Conservation (phyloP, 2,113 vertebrate species). For the Oxygymnocypris stewartii region DNA sequence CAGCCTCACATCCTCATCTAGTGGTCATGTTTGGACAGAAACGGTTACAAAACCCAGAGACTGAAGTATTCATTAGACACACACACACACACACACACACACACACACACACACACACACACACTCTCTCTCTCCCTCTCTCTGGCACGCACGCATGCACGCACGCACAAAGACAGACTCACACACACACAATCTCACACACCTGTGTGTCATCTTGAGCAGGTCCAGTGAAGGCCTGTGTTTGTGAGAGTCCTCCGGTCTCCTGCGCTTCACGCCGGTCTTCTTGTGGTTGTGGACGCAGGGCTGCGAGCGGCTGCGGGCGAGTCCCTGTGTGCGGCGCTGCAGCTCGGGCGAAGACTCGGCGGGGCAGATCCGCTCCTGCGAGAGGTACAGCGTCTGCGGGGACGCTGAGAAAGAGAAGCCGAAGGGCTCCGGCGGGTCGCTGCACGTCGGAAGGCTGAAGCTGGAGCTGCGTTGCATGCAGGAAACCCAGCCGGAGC, state of each 20-base stretch:
- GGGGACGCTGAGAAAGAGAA: constrained; percentile 59
- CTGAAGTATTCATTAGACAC: too few relatives aligned
- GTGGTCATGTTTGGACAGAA: too few relatives aligned
- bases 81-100: too few relatives aligned
- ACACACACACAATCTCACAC: neutral
- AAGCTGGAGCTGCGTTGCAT: constrained; percentile 96
- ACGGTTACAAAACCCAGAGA: too few relatives aligned
- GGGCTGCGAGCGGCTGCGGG: constrained; percentile 89
- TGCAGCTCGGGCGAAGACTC: constrained; percentile 80
- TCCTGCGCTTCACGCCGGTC: constrained; percentile 84
- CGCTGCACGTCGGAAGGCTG: constrained; percentile 80
- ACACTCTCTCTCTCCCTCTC: too few relatives aligned
- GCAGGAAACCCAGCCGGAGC: constrained; percentile 61
- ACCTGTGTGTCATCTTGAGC: constrained; percentile 98
- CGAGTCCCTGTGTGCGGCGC: constrained; percentile 75
- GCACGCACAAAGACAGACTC: too few relatives aligned
- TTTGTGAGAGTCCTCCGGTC: constrained; percentile 83
- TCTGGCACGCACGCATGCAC: too few relatives aligned
- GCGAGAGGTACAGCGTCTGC: constrained; percentile 62
- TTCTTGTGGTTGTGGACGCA: constrained; percentile 92
- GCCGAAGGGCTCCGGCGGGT: constrained; percentile 70
- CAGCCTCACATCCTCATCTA: neutral
- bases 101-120: too few relatives aligned
- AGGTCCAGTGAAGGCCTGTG: constrained; percentile 92
- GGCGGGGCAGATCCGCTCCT: constrained; percentile 42